Base-by-base conservation (phyloP, 2,113 vertebrate species). In the Ameiurus melas region DNA sequence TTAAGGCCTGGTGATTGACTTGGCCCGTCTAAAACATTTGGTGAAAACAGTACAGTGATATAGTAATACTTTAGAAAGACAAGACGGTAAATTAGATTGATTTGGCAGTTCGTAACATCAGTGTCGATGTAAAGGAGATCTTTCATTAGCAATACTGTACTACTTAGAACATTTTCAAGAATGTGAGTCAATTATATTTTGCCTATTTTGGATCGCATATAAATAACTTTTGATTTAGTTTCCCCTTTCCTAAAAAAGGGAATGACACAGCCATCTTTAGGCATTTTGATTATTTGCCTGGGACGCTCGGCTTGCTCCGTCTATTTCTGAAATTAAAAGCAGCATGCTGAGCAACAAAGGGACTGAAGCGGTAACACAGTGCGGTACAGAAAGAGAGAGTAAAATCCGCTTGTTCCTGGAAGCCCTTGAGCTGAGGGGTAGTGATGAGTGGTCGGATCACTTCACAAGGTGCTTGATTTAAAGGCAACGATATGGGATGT, bases 251-350 rank as follows among this genome's bases (percentile, higher is more conserved):
- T 22, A 3, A 39, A 43, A 39, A 58, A 58, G 20, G 60, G 17
- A 81, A 87, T 22, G 30, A 68, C 62, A 53, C 77, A 81, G 77
- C 60, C 57, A 36, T 30, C 20, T 19, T 39, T 57, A 82, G 86
- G n/a, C 78, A 51, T 70, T 36, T 71, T 73, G 60, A 33, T 68
- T 81, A 81, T 81, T 57, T 80, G 64, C 79, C 70, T 58, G 79
- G 43, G 62, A 66, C 14, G 30, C 25, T n/a, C 68, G 30, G 66
- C 66, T 70, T 83, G 47, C 43, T 83, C 20, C 22, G 8, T 5
- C 58, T 47, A 39, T 78, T 86, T 57, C 43, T 64, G 73, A 79
- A 86, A 77, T 75, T 12, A 73, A 77, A 75, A 43, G 71, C 70
- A 70, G 53, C 47, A 73, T 82, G 77, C 33, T 83, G 66, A 27